Evolutionary conservation across 1,140 invertebrate species (phyloP), one percentile per base, ranked within the genome.

Genomic region (Drosophila aff.): DNA sequence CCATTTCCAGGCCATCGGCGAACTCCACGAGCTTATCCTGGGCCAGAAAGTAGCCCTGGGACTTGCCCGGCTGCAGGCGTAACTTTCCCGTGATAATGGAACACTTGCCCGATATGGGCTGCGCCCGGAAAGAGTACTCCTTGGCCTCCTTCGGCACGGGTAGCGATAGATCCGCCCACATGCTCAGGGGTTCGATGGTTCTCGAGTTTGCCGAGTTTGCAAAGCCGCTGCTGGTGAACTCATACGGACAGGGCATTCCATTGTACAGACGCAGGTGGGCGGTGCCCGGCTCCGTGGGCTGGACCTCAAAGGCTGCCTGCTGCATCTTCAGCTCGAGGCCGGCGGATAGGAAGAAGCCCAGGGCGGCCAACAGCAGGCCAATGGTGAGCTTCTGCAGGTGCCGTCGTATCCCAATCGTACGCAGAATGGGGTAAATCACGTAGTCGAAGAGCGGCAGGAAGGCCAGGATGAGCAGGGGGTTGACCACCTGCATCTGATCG

Each of bases 401-500:
- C 2, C 92, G 58, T 8, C 59, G 53, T 11, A 90, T 94, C 91
- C 93, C 89, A 31, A 94, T 73, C 67, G 94, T 95, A 0, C 76
- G 82, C 18, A 95, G 82, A 2, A 94, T 0, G 1, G 95, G 95
- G 92, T 97, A 98, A n/a, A 97, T 74, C 2, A 94, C 33, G 43
- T 84, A 95, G 79, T 99, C 96, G 91, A 98, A 98, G 0, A 99
- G 52, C 1, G 98, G 98, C 79, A 99, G 98, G 44, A 99, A 95
- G 2, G 95, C 86, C 1, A 99, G 90, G 50, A 99, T 97, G 6
- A 98, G 93, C 2, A 99, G 87, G 0, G 98, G 97, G 92, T 98
- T 98, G 2, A 98, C 87, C 0, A 97, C 96, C 93, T 97, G 97
- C 94, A 99, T 96, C 93, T 99, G 98, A 93, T 99, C 98, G 0